Evolutionary conservation across 2,113 vertebrate species (phyloP).

Genomic region (Dermatemys mawii): DNA sequence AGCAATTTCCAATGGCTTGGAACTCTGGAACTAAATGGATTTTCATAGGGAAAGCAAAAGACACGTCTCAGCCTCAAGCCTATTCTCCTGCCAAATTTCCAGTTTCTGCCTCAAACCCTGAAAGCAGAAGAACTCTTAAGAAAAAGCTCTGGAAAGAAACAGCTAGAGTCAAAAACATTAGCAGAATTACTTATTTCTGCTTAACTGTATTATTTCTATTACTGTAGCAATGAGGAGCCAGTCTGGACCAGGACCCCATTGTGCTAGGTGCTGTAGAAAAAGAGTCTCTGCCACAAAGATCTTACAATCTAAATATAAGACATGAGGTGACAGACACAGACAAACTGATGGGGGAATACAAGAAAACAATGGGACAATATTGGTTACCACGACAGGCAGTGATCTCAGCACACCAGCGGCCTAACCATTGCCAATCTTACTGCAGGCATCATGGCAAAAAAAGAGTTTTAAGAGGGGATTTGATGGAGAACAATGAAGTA

Average conservation of each 20-base stretch:
- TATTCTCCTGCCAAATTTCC: not conserved
- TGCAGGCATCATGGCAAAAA: not conserved
- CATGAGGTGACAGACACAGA: not conserved
- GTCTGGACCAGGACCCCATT: not conserved
- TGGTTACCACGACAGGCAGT: not conserved
- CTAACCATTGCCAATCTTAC: not conserved
- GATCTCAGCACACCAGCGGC: not conserved
- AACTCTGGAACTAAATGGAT: not conserved
- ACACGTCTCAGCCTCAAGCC: not conserved
- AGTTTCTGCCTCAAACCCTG: not conserved
- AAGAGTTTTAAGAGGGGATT: not conserved
- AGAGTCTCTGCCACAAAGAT: not conserved
- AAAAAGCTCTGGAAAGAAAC: not conserved
- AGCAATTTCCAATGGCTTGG: not conserved
- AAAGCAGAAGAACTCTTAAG: not conserved
- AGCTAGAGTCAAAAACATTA: not conserved
- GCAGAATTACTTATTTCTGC: not conserved
- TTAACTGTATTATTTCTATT: not conserved
- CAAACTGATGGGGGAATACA: not conserved
- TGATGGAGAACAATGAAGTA: not conserved
- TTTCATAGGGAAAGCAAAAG: not conserved
- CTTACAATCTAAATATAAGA: not conserved
- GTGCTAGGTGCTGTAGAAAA: not conserved
- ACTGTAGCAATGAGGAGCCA: not conserved
- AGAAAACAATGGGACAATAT: not conserved